Evolutionary conservation across 2,797 vertebrate genomes (phyloP).

Genomic region (Mormyrus hasselquistii): DNA sequence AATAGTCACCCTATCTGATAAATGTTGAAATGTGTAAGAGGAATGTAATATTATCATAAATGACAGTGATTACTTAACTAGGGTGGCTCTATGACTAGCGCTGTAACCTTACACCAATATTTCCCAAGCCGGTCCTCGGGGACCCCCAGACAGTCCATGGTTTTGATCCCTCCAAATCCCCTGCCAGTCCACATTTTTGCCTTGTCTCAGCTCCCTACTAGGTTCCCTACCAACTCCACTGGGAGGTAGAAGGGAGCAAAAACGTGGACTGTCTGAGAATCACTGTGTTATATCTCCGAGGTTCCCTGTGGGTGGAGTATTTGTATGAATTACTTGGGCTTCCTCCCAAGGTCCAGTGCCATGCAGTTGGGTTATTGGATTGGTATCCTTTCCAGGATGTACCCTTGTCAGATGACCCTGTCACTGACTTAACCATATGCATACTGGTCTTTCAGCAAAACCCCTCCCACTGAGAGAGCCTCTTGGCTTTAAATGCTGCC

Average conservation of each 20-base stretch:
- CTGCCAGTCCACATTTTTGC: not conserved
- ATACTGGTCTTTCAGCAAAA: not conserved
- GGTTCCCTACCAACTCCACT: not conserved
- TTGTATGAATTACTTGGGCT: not conserved
- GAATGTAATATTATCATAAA: not conserved
- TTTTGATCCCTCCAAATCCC: not conserved
- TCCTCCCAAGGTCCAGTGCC: not conserved
- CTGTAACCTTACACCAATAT: not conserved
- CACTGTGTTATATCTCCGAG: not conserved
- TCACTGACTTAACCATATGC: not conserved
- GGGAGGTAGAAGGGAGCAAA: not conserved
- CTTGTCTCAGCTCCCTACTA: not conserved
- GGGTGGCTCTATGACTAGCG: not conserved
- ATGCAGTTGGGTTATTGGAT: not conserved
- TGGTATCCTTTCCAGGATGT: not conserved
- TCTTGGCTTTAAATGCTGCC: not conserved
- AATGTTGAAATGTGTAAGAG: not conserved
- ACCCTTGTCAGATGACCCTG: not conserved
- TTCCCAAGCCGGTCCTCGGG: not conserved
- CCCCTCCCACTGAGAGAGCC: not conserved
- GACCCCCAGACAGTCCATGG: not conserved
- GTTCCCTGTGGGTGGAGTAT: not conserved
- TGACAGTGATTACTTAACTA: not conserved
- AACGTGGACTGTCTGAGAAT: not conserved
- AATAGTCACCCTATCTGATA: not conserved